These are phyloP conservation scores for Orycteropus afer DNA, from an alignment of 2,113 vertebrate genomes.

Conservation along the genomic window DNA sequence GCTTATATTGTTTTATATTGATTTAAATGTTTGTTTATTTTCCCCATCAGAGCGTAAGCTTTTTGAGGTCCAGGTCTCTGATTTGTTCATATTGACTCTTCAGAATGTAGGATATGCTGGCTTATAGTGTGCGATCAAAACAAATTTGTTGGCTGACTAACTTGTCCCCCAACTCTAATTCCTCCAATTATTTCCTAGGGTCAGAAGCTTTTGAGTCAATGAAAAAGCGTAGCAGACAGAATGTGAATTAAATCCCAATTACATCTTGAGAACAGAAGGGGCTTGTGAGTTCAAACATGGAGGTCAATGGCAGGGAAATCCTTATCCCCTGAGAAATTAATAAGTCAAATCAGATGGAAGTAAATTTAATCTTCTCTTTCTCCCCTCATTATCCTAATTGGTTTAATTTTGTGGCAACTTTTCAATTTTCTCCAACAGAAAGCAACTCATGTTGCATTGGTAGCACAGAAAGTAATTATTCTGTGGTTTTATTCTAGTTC, in stretches of 20 bases:
- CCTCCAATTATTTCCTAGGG: not conserved
- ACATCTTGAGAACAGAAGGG: constrained; percentile 17
- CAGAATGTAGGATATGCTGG: not conserved
- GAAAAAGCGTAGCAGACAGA: not conserved
- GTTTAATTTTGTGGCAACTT: constrained; percentile 77
- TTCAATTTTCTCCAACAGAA: constrained; percentile 69
- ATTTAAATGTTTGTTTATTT: not conserved
- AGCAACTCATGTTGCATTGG: constrained; percentile 56
- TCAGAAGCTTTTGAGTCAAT: not conserved
- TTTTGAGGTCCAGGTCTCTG: not conserved
- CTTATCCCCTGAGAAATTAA: constrained; percentile 74
- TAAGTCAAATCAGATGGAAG: constrained; percentile 77
- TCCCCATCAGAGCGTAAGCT: not conserved
- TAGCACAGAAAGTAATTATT: constrained; percentile 69
- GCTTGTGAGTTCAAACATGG: constrained; percentile 53
- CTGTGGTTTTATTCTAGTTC: constrained; percentile 71
- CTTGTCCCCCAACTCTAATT: not conserved
- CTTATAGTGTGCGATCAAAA: not conserved
- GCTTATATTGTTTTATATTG: not conserved
- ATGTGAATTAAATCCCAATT: not conserved
- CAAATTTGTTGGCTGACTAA: not conserved
- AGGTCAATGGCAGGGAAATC: constrained; percentile 57
- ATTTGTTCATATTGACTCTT: not conserved
- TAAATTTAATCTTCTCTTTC: constrained; percentile 77
- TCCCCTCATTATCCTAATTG: constrained; percentile 77